phyloP scores from a whole-genome alignment of 2,797 vertebrate genomes.

The Phalloptychus januarius region DNA sequence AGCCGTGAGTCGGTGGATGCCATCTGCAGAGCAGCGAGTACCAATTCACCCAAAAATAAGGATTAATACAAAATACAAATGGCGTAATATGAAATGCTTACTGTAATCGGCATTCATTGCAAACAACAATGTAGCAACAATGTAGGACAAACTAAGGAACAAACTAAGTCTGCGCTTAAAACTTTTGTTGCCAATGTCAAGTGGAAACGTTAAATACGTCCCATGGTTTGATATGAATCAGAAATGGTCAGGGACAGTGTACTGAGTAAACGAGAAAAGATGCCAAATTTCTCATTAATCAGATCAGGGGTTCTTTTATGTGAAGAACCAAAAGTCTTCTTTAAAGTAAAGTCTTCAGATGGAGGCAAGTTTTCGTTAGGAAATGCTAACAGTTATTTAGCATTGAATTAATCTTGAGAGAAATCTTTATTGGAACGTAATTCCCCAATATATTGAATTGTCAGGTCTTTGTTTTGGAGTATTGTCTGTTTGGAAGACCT shows the following conservation, averaged over 20 bases:
- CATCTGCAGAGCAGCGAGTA: conserved; percentile 75
- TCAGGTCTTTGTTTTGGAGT: not conserved
- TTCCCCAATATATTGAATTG: not conserved
- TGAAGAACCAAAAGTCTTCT: not conserved
- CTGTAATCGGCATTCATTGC: not conserved
- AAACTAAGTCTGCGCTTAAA: not conserved
- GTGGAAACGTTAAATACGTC: not conserved
- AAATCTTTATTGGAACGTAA: not conserved
- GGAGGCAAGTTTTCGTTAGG: not conserved
- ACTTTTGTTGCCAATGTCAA: not conserved
- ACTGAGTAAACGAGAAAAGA: not conserved
- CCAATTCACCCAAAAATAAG: not conserved
- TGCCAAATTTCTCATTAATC: not conserved
- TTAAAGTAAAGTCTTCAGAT: not conserved
- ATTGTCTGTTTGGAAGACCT: not conserved
- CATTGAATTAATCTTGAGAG: too few species aligned
- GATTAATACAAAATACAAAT: not conserved
- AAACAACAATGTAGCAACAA: not conserved
- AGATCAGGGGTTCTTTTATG: not conserved
- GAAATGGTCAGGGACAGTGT: not conserved
- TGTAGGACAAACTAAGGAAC: not conserved
- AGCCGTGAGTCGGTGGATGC: conserved; percentile 83
- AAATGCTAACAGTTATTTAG: not conserved
- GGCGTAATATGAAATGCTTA: not conserved
- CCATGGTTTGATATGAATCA: not conserved